Percentiles rank a stretch among this genome's conserved stretches.
phyloP scores from a whole-genome alignment of 23 tunicate genomes.

The Clavelina lepadiformis region DNA sequence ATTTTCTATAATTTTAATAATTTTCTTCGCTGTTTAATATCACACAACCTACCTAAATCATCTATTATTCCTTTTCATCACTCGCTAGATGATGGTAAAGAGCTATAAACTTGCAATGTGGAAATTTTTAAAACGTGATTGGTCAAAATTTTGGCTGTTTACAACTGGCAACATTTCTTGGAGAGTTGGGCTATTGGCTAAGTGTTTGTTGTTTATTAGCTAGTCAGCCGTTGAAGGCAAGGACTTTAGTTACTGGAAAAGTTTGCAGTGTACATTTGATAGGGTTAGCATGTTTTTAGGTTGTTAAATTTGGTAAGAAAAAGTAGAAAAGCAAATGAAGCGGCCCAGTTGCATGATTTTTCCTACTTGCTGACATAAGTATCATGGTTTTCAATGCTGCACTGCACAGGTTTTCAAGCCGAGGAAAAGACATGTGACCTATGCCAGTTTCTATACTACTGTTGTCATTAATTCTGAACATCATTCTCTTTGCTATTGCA shows the following conservation, averaged over 20 bases:
- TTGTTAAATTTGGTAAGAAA: too few relatives aligned
- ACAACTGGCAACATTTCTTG: too few relatives aligned
- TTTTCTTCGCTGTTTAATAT: not conserved
- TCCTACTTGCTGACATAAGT: too few relatives aligned
- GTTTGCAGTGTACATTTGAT: too few relatives aligned
- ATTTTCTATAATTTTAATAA: too few relatives aligned
- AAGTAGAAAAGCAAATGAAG: too few relatives aligned
- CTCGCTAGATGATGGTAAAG: slow-evolving; percentile 1
- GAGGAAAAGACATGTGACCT: slow-evolving; percentile 12
- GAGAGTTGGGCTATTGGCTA: not conserved
- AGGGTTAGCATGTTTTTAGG: too few relatives aligned
- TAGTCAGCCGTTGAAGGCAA: not conserved
- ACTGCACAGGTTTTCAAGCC: slow-evolving; percentile 15
- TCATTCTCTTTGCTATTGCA: slow-evolving; percentile 7
- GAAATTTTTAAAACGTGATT: not conserved
- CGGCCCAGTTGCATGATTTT: too few relatives aligned
- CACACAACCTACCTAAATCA: not conserved
- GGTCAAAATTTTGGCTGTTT: not conserved
- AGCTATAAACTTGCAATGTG: not conserved
- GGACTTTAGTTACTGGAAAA: not conserved
- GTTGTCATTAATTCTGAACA: slow-evolving; percentile 5
- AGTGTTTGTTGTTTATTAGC: not conserved
- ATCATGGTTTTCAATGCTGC: too few relatives aligned
- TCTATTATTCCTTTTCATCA: not conserved
- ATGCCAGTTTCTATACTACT: slow-evolving; percentile 2